A percentile compares a stretch with the other conserved stretches of the same genome.
Evolutionary conservation across 2,797 vertebrate genomes (phyloP).

Genomic region (Prionace glauca): DNA sequence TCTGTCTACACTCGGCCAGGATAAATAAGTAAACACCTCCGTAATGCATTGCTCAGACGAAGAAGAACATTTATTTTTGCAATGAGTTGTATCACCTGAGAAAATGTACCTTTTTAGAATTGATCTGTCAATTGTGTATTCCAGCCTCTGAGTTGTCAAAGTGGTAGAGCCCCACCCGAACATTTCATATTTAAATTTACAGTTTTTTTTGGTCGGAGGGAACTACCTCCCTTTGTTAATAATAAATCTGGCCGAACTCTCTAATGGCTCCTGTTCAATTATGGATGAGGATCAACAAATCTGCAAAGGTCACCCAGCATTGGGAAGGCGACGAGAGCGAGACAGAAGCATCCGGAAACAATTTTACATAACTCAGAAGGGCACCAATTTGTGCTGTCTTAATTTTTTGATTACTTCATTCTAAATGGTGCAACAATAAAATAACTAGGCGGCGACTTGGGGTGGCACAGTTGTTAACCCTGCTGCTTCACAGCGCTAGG

Average conservation of each 20-base stretch:
- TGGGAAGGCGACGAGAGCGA: background rate
- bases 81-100: background rate
- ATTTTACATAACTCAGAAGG: background rate
- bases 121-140: background rate
- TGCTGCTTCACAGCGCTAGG: no score
- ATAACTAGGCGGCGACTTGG: no score
- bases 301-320: background rate
- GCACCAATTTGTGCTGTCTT: background rate
- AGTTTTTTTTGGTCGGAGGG: background rate
- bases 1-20: background rate
- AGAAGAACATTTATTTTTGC: no score
- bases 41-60: background rate
- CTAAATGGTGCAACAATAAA: background rate
- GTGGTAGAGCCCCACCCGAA: background rate
- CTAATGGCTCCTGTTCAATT: background rate
- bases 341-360: background rate
- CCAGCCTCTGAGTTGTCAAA: background rate
- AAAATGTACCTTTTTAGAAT: background rate
- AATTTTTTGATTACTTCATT: background rate
- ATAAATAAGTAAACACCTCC: background rate
- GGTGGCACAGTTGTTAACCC: no score
- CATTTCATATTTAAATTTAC: background rate
- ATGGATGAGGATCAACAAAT: background rate
- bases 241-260: background rate
- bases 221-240: background rate